These are phyloP conservation scores for Perdix hodgsoniae DNA, from an alignment of 2,797 vertebrate genomes.

Conservation along the genomic window DNA sequence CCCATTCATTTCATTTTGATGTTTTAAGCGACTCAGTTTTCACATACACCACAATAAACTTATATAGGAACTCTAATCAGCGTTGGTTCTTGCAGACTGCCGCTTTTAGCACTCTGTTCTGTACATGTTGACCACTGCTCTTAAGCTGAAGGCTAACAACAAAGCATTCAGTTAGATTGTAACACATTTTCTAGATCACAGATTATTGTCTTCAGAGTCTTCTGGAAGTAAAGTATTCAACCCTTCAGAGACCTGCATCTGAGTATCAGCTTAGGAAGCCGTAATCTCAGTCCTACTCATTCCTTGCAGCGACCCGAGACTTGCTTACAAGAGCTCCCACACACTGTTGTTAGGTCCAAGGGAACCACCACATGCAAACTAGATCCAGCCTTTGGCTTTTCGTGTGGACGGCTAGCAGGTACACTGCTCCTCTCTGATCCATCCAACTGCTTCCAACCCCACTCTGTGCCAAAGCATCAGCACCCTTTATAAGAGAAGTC, in stretches of 20 bases:
- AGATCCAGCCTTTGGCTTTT: neutral
- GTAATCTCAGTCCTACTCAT: neutral
- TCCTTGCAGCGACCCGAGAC: neutral
- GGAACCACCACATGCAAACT: neutral
- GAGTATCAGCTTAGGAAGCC: neutral
- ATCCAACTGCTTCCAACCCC: neutral
- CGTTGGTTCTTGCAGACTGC: neutral
- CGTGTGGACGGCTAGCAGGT: neutral
- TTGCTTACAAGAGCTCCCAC: neutral
- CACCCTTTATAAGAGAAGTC: neutral
- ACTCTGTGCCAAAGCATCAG: neutral
- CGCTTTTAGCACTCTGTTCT: neutral
- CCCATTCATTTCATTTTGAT: slow-evolving; percentile 15
- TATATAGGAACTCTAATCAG: neutral
- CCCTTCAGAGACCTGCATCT: neutral
- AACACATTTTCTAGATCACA: neutral
- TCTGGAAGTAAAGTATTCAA: neutral
- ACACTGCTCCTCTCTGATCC: neutral
- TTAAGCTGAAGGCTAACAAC: neutral
- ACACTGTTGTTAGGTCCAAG: neutral
- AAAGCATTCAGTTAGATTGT: neutral
- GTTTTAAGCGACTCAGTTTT: slow-evolving; percentile 3
- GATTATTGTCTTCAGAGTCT: neutral
- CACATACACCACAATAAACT: neutral
- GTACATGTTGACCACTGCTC: neutral